A percentile compares a stretch with the other conserved stretches of the same genome.
These are phyloP conservation scores for Miltochrista miniata DNA, from an alignment of 2,888 invertebrate genomes.

Conservation along the genomic window DNA sequence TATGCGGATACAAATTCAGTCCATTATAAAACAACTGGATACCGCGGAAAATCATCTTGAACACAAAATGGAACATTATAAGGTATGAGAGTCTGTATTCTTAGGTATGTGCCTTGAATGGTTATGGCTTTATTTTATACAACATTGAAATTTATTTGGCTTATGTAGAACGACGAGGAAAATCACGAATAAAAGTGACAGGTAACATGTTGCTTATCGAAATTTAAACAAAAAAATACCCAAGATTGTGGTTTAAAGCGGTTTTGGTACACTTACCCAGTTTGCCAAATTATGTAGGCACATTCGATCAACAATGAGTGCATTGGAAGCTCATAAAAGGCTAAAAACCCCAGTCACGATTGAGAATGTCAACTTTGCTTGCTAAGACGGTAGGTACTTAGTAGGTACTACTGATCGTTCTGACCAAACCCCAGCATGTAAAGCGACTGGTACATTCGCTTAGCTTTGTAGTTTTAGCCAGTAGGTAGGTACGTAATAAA, in stretches of 20 bases:
- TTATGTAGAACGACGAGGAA: constrained; percentile 15
- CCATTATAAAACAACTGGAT: constrained; percentile 82
- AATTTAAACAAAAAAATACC: background rate
- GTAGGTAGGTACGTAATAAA: too few species aligned
- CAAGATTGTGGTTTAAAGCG: background rate
- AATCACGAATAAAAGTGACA: constrained; percentile 1
- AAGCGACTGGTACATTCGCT: too few species aligned
- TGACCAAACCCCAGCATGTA: too few species aligned
- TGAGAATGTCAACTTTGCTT: too few species aligned
- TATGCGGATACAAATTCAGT: constrained; percentile 80
- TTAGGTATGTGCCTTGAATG: constrained; percentile 35
- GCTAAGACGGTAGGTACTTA: too few species aligned
- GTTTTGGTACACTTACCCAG: background rate
- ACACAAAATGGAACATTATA: constrained; percentile 82
- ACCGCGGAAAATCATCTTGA: constrained; percentile 77
- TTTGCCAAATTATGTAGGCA: background rate
- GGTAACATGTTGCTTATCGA: background rate
- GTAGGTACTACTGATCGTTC: too few species aligned
- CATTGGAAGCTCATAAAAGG: too few species aligned
- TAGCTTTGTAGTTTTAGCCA: too few species aligned
- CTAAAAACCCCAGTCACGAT: too few species aligned
- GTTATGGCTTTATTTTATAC: constrained; percentile 4
- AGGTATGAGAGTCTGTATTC: too few species aligned
- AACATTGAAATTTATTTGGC: constrained; percentile 6
- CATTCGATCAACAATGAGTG: background rate